Evolutionary conservation across 2,797 vertebrate genomes (phyloP).

Genomic region (Coccyzus lansbergi): DNA sequence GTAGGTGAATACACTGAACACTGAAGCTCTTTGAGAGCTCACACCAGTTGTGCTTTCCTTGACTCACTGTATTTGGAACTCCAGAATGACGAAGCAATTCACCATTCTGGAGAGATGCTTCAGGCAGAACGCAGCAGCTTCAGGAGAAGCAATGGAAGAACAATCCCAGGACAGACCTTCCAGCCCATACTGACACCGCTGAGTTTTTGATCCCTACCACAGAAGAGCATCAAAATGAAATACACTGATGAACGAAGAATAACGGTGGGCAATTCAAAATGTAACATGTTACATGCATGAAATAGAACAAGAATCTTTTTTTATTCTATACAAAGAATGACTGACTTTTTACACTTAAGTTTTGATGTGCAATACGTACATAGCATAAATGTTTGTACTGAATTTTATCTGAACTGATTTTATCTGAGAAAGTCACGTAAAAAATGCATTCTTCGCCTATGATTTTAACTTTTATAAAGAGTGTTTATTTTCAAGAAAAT

Average conservation of each 20-base stretch:
- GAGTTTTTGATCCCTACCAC: neutral
- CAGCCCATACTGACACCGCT: neutral
- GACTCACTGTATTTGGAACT: neutral
- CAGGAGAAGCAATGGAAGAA: neutral
- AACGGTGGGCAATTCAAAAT: neutral
- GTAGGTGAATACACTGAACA: neutral
- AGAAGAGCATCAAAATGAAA: neutral
- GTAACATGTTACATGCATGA: neutral
- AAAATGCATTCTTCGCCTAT: neutral
- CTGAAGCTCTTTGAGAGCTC: neutral
- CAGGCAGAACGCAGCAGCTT: neutral
- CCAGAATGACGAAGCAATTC: neutral
- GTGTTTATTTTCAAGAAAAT: constrained; percentile 33
- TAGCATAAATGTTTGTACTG: neutral
- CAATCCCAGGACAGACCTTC: neutral
- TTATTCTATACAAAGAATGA: constrained; percentile 66
- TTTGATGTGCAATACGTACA: constrained; percentile 27
- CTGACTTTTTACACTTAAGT: constrained; percentile 43
- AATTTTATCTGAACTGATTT: constrained; percentile 27
- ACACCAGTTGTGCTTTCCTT: neutral
- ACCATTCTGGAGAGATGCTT: neutral
- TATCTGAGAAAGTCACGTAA: constrained; percentile 17
- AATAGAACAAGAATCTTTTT: constrained; percentile 57
- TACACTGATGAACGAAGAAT: neutral
- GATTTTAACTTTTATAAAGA: constrained; percentile 39